Evolutionary conservation across 2,797 vertebrate genomes (phyloP).

Genomic region (Thripadectes ignobilis): DNA sequence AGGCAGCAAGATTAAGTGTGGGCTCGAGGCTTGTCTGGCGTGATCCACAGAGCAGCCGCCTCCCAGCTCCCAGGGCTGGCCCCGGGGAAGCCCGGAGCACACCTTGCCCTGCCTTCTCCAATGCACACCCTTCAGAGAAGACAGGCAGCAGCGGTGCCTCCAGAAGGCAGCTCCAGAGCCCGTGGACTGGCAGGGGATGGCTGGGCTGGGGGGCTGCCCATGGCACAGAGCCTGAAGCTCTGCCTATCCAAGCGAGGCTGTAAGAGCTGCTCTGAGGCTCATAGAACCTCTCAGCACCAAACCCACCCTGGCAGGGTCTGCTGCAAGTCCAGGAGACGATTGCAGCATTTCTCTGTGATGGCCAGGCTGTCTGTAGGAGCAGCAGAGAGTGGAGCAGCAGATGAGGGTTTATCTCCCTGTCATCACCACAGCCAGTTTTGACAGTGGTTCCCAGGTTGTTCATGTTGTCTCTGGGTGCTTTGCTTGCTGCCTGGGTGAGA

Average conservation of each 20-base stretch:
- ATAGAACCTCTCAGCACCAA: neutral
- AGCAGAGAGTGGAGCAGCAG: neutral
- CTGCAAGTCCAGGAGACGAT: neutral
- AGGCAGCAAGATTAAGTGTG: slow-evolving; percentile 44
- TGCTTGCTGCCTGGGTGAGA: neutral
- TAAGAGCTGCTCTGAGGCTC: neutral
- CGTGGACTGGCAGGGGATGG: rapidly evolving
- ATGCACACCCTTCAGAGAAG: rapidly evolving
- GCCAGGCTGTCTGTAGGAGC: neutral
- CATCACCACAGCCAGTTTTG: neutral
- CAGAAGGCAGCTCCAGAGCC: neutral
- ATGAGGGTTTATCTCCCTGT: neutral
- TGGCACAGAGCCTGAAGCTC: neutral
- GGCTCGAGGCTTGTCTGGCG: neutral
- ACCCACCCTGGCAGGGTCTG: neutral
- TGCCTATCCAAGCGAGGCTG: neutral
- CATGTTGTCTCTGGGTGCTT: neutral
- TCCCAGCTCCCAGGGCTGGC: neutral
- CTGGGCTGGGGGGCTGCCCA: neutral
- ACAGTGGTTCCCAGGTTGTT: rapidly evolving
- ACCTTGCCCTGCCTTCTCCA: neutral
- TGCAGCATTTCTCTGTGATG: no score
- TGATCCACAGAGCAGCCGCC: neutral
- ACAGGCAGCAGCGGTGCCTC: rapidly evolving
- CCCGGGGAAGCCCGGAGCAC: neutral